Evolutionary conservation across 2,797 vertebrate species (phyloP), one percentile per base, ranked within the genome.

Genomic region (Danionella dracula): DNA sequence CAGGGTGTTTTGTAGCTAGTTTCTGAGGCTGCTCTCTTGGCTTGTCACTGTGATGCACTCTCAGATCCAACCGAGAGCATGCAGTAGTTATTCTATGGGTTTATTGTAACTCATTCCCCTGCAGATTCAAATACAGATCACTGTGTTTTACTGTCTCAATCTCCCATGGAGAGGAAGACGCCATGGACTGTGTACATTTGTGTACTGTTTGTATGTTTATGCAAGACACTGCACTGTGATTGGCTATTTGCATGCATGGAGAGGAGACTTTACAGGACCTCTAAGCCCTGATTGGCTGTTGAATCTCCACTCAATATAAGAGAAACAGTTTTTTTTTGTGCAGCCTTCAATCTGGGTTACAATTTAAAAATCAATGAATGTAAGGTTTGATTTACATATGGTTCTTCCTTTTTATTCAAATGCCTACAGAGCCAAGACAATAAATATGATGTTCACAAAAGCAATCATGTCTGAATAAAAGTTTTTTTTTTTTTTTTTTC

Each of bases 161-260:
- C 83, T 86, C 83, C 85, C 81, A 73, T 83, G 81, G 82, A 87
- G 83, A 84, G 81, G 79, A 74, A 77, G 82, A 81, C 84, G 82
- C 86, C 75, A 81, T 85, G 83, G 82, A 87, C 86, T 79, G 68
- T 74, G 46, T 75, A 67, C 34, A 56, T 76, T 48, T 73, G 79
- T 78, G 74, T 82, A 79, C 23, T 27, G 23, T 27, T 3, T 68
- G 17, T 73, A 77, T 75, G 71, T 78, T 81, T 74, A 81, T 81
- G 76, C 81, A 83, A n/a, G 83, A 88, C 82, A 79, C 84, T 86
- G 81, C 85, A 87, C 88, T 89, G 87, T 88, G 83, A 88, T 79
- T 85, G 83, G 83, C 73, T 79, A 29, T 61, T 66, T 78, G 73
- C 71, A 70, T 55, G 70, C 34, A 71, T 32, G 50, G 76, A 62